Evolutionary conservation across 2,113 vertebrate genomes (phyloP).

Genomic region (Tursiops truncatus): DNA sequence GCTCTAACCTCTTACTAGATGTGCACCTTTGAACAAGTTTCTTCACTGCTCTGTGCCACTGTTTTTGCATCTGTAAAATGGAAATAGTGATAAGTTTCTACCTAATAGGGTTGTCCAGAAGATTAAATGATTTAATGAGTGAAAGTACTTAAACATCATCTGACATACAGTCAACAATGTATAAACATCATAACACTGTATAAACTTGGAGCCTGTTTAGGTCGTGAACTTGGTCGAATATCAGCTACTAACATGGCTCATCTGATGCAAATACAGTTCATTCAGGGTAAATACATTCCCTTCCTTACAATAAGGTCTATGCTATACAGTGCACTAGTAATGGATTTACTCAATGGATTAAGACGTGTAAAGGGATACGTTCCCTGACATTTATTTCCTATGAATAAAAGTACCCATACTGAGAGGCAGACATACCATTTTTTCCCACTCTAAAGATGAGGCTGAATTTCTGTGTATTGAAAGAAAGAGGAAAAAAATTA

Average conservation of each 20-base stretch:
- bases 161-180: not conserved
- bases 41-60: not conserved
- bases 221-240: too few species aligned
- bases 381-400: conserved; percentile 60
- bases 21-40: not conserved
- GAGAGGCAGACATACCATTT: not conserved
- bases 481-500: not conserved
- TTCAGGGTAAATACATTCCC: not conserved
- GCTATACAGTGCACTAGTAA: not conserved
- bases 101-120: not conserved
- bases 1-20: not conserved
- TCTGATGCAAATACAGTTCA: not conserved
- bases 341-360: conserved; percentile 53
- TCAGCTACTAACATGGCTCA: not conserved
- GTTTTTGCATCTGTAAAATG: not conserved
- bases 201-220: too few species aligned
- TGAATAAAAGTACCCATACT: conserved; percentile 46
- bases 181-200: too few species aligned
- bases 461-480: not conserved
- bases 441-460: not conserved
- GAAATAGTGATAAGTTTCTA: not conserved
- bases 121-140: not conserved
- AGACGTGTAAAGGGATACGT: conserved; percentile 59
- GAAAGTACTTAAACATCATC: not conserved
- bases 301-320: not conserved